Conservation (phyloP, 2,888 invertebrate species). For the Dendrolimus houi region DNA sequence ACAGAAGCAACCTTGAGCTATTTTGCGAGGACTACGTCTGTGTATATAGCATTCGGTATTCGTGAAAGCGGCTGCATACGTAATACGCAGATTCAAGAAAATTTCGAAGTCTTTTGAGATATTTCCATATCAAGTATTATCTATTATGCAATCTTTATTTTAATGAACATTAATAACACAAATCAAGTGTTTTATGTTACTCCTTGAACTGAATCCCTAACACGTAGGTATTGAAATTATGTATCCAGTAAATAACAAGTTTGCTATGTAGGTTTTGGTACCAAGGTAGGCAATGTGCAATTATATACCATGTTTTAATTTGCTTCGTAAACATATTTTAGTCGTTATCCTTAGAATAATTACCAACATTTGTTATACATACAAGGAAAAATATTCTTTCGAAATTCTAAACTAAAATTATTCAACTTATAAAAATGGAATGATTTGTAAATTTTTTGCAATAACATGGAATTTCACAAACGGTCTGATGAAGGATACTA, state of each 20-base stretch:
- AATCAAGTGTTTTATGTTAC: constrained; percentile 10
- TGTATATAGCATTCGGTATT: neutral
- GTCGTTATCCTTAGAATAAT: constrained; percentile 17
- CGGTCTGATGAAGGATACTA: too few relatives aligned
- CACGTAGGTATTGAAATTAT: constrained; percentile 40
- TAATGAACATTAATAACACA: constrained; percentile 3
- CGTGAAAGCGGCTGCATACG: neutral
- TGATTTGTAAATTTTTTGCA: too few relatives aligned
- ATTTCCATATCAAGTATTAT: neutral
- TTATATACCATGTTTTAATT: neutral
- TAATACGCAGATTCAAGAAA: neutral
- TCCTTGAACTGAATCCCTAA: constrained; percentile 50
- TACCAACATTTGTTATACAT: constrained; percentile 9
- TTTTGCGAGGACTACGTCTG: neutral
- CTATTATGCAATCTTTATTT: constrained; percentile 2
- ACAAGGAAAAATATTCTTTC: too few relatives aligned
- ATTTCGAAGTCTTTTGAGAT: neutral
- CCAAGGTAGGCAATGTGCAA: constrained; percentile 20
- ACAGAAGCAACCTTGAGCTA: neutral
- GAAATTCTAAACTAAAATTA: too few relatives aligned
- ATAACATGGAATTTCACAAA: too few relatives aligned
- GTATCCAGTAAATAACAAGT: constrained; percentile 26
- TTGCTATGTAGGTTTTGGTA: constrained; percentile 40
- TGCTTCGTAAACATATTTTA: neutral
- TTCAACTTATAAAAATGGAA: too few relatives aligned